A percentile compares a stretch with the other conserved stretches of the same genome.
These are phyloP conservation scores for Lymantria dispar DNA, from an alignment of 2,888 invertebrate species.

Conservation along the genomic window DNA sequence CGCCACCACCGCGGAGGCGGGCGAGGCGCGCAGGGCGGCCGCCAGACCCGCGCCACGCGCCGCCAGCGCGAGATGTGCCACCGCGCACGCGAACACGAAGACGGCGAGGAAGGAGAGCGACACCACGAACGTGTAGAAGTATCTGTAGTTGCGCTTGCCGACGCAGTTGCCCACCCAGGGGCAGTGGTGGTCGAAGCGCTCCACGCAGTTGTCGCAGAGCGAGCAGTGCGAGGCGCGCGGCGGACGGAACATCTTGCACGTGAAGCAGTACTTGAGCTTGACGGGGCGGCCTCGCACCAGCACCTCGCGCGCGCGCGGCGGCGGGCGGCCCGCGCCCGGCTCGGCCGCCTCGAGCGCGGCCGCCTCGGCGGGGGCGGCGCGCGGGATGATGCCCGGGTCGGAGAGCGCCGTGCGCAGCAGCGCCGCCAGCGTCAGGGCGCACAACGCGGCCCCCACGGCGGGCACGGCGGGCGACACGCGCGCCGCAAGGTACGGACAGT, in stretches of 20 bases:
- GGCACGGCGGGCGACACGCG: slow-evolving; percentile 96
- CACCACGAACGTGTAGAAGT: slow-evolving; percentile 99
- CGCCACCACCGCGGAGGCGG: slow-evolving; percentile 94
- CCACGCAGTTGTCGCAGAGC: slow-evolving; percentile 99
- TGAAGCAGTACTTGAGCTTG: slow-evolving; percentile 99
- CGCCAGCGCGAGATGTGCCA: slow-evolving; percentile 96
- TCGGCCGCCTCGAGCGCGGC: slow-evolving; percentile 47
- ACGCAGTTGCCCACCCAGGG: slow-evolving; percentile 99
- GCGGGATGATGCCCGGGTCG: slow-evolving; percentile 82
- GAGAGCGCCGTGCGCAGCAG: slow-evolving; percentile 91
- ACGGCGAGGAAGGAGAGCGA: slow-evolving; percentile 98
- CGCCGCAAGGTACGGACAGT: slow-evolving; percentile 95
- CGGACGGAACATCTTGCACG: slow-evolving; percentile 99
- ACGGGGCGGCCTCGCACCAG: slow-evolving; percentile 94
- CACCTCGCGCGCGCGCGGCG: slow-evolving; percentile 85
- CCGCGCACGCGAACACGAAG: slow-evolving; percentile 98
- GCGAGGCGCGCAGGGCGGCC: slow-evolving; percentile 93
- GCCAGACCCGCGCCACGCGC: slow-evolving; percentile 87
- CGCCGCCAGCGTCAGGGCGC: slow-evolving; percentile 96
- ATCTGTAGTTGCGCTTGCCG: slow-evolving; percentile 98
- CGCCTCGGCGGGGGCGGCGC: slow-evolving; percentile 62
- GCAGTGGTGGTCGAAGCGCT: slow-evolving; percentile 94
- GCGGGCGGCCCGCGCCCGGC: slow-evolving; percentile 51
- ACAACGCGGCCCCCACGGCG: slow-evolving; percentile 93
- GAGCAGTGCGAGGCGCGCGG: slow-evolving; percentile 99